Base-by-base conservation (phyloP, 2,888 invertebrate genomes). In the Coleophora flavipennella region DNA sequence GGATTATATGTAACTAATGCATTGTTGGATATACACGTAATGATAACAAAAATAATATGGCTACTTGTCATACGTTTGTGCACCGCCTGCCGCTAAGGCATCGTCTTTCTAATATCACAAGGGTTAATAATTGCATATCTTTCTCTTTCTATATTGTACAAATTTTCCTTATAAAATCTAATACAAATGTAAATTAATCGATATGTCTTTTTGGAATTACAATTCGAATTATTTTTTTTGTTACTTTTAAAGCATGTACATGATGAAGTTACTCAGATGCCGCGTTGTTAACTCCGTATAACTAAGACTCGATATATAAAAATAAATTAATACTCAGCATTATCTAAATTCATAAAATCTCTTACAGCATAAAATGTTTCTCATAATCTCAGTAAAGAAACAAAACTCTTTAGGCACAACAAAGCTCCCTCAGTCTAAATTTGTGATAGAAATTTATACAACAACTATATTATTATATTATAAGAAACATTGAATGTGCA, bases 21-120 rank as follows among this genome's bases (percentile, higher is more conserved):
- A 62, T 62, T 62, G 61, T 48, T 47, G 51, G 44, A 59, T 51
- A 42, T 4, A 20, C 33, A 51, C 43, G 49, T 39, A 62, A 62
- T 68, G 72, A 68, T 71, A 75, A n/a, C n/a, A n/a, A n/a, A 72
- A 77, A 80, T 20, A 20, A 20, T 81, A 83, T 83, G 83, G 83
- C 83, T 76, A 74, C 59, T 65, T 59, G 63, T 75, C 63, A 67
- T 72, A 66, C 59, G 60, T 76, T 79, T 81, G 79, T 81, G 81
- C 76, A 68, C 65, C 37, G 41, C 44, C 51, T 44, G 53, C 41
- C 40, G 45, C 43, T 35, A 35, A 51, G 42, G 31, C 26, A 13
- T 37, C 29, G 29, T 55, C 62, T 62, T 51, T 54, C 80, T 81
- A 83, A 75, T 83, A 83, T 81, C 83, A 83, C 83, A 80, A 75